Base-by-base conservation (phyloP, 1,140 invertebrate species). In the Euglossa dilemma region DNA sequence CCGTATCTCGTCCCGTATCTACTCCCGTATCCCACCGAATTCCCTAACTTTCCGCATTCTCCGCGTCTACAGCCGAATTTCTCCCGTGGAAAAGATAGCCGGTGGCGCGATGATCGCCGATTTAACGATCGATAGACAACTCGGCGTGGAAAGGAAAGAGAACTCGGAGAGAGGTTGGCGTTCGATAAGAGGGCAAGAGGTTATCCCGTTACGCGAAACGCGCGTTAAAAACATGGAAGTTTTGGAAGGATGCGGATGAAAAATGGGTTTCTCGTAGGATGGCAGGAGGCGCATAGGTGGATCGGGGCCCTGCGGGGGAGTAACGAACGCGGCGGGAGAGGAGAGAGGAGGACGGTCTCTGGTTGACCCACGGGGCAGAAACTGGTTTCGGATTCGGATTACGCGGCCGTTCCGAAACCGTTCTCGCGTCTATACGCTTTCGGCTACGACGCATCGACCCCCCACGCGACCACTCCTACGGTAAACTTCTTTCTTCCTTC, bases 381-480 rank as follows among this genome's bases (percentile, higher is more conserved):
- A 90, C 88, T 85, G 88, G 89, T 89, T 90, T 88, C 71, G 73
- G 63, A 83, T 83, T 83, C 66, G 72, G 66, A 83, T 83, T 85
- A 4, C 81, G 61, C 83, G 69, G 18, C 57, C 61, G 61, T 63
- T 36, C 61, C 74, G 64, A 87, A 85, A 87, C 80, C 72, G 82
- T 67, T 80, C 59, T 67, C 61, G 52, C 59, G 47, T 64, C 56
- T 36, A 25, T 54, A 50, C 18, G 70, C 70, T 63, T 50, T 23
- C n/a, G 25, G 57, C 45, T 67, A 69, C 70, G 86, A 69, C 70
- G 86, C 72, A 61, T 78, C 73, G 80, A 84, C 84, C 84, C 84
- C 84, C 80, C 87, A 86, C 84, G 52, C 84, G 66, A 74, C 28
- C 76, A 50, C 63, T 66, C 56, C 79, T 89, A 78, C 84, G 84